Evolutionary conservation across 2,797 vertebrate genomes (phyloP).

Genomic region (Falco peregrinus): DNA sequence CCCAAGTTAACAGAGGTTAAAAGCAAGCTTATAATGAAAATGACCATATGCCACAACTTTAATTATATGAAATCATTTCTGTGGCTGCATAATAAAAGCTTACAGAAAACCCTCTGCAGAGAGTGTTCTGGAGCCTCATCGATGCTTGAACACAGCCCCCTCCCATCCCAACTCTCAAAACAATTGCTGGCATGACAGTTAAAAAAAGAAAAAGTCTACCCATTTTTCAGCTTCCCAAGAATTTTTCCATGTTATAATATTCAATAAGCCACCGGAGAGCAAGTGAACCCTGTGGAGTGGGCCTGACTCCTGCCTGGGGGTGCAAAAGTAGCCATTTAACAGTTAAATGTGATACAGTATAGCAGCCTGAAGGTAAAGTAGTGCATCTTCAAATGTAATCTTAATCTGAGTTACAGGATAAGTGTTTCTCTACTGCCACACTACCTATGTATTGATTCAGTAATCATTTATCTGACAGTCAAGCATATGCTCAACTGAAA

Average conservation of each 20-base stretch:
- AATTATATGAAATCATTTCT: conserved; percentile 9
- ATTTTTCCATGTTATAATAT: neutral
- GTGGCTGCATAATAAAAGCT: conserved; percentile 18
- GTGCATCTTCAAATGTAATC: neutral
- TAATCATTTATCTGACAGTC: neutral
- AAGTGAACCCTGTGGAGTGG: neutral
- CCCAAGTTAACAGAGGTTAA: neutral
- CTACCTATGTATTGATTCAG: neutral
- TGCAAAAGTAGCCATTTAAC: neutral
- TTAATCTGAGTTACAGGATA: neutral
- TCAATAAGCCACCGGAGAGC: neutral
- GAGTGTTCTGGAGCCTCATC: neutral
- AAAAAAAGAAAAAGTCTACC: neutral
- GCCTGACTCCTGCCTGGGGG: neutral
- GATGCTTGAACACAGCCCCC: neutral
- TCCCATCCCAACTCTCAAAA: neutral
- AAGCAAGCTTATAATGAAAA: conserved; percentile 13
- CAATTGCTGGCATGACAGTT: neutral
- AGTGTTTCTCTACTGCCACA: neutral
- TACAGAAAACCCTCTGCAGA: neutral
- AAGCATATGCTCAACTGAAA: neutral
- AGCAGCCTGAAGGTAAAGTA: neutral
- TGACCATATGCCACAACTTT: neutral
- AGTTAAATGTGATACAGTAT: neutral
- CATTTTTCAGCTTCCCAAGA: neutral